Percentiles rank a stretch among this genome's conserved stretches.
Evolutionary conservation across 2,797 vertebrate genomes (phyloP).

Genomic region (Antrozous pallidus): DNA sequence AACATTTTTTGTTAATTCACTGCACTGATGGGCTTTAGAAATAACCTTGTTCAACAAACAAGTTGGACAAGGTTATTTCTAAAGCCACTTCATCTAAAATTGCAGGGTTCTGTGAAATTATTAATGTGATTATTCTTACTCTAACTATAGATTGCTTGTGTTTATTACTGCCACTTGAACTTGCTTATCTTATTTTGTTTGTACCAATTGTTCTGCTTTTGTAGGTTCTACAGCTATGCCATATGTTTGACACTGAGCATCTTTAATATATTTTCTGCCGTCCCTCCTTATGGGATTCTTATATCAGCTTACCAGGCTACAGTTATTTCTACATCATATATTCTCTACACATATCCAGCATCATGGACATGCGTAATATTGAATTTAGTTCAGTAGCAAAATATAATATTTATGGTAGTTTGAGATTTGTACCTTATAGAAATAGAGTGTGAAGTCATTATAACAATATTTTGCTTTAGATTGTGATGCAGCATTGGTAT

Average conservation of each 20-base stretch:
- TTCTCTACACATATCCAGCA: neutral
- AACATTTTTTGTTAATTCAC: slow-evolving; percentile 34
- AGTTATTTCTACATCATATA: neutral
- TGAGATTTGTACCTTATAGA: neutral
- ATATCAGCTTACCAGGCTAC: neutral
- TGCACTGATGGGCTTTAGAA: neutral
- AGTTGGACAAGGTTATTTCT: slow-evolving; percentile 33
- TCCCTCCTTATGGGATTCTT: neutral
- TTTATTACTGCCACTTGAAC: neutral
- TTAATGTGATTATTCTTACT: slow-evolving; percentile 30
- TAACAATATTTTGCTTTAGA: neutral
- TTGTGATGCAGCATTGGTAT: neutral
- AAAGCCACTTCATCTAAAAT: slow-evolving; percentile 24
- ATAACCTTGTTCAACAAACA: slow-evolving; percentile 16
- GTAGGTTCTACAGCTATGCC: neutral
- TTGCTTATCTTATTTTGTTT: neutral
- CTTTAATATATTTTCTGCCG: neutral
- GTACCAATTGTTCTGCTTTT: neutral
- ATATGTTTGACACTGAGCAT: neutral
- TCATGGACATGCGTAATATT: neutral
- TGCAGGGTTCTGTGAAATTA: slow-evolving; percentile 36
- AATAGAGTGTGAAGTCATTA: neutral
- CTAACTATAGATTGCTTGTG: neutral
- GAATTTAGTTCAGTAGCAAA: neutral
- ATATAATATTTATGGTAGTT: neutral